Base-by-base conservation (phyloP, 1,140 invertebrate genomes). In the Orchesella cincta region DNA sequence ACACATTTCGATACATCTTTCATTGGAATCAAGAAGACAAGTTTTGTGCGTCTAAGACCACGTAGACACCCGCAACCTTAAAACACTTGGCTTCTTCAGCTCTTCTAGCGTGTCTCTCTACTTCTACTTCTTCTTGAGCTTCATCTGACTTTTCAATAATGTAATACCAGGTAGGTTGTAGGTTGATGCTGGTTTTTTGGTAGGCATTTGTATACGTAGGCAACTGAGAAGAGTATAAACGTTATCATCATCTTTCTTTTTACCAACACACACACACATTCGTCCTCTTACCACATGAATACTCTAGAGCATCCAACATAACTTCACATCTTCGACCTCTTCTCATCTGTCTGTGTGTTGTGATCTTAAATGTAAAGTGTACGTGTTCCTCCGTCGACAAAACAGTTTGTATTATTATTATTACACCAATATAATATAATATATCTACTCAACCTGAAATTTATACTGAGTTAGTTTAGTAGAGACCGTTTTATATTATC, bases 361-460 rank as follows among this genome's bases (percentile, higher is more conserved):
- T 57, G 12, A 12, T 23, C 14, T 14, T 14, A 57, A 16, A 16
- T 57, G 54, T 18, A 57, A 57, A 12, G 54, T 57, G 54, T 16
- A 57, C 5, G 54, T 57, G 26, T 57, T 18, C 54, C 8, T 33
- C 62, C 62, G 28, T 67, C 26, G 62, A 67, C 62, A 67, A 67
- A 67, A 33, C 62, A 46, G 28, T 18, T 67, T 67, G 23, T 67
- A 67, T 67, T 67, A 23, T 67, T 67, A 67, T 67, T 67, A 33
- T 33, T 18, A 31, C 26, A 29, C 1, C 62, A 67, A 67, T 1
- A 31, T 12, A 5, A 67, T 8, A 29, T 5, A 31, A 67, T 8
- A 29, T 67, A 8, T 67, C 31, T 67, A 67, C 3, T 33, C 31
- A 67, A 67, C 62, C 62, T 67, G 62, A 67, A 31, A 67, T 67